Conservation (phyloP, 2,888 invertebrate species). For the Coleophora flavipennella region DNA sequence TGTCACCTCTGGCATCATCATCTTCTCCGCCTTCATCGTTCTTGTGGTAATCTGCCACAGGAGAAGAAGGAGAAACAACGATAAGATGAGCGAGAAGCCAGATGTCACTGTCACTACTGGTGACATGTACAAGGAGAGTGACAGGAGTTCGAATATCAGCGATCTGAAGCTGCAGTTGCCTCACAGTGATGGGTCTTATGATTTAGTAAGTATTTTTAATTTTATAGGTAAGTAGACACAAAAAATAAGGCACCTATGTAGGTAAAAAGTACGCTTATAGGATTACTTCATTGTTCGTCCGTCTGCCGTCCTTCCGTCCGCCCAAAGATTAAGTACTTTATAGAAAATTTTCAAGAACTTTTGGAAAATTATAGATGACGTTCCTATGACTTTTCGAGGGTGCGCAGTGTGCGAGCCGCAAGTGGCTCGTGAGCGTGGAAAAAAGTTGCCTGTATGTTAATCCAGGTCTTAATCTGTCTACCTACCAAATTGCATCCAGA, state of each 20-base stretch:
- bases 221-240: no score
- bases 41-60: constrained; percentile 85
- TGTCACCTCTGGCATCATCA: constrained; percentile 85
- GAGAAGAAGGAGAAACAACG: constrained; percentile 68
- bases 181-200: constrained; percentile 85
- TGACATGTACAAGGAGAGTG: constrained; percentile 80
- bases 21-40: constrained; percentile 87
- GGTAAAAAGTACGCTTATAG: background rate
- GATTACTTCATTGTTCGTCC: no score
- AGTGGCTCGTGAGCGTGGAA: no score
- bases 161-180: constrained; percentile 91
- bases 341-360: no score
- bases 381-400: no score
- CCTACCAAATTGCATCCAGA: no score
- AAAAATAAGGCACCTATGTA: background rate
- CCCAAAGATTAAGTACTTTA: no score
- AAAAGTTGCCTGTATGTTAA: no score
- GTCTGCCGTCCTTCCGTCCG: background rate
- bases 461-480: no score
- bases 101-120: constrained; percentile 63
- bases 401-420: no score
- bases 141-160: constrained; percentile 92
- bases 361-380: no score
- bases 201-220: constrained; percentile 73
- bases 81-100: constrained; percentile 70